phyloP scores from a whole-genome alignment of 2,888 invertebrate species.

The Dendrolimus pini region DNA sequence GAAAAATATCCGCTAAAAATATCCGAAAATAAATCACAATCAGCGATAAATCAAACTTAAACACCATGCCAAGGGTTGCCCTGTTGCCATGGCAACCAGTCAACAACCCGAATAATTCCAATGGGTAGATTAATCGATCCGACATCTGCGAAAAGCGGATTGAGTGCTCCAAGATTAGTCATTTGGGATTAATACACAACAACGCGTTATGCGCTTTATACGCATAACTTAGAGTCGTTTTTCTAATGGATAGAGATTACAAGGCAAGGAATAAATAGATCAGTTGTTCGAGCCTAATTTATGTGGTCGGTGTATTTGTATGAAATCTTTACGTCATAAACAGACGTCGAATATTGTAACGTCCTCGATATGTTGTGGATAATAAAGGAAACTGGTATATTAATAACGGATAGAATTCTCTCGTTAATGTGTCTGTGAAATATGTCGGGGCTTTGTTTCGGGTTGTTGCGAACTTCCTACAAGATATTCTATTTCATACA shows the following conservation, averaged over 20 bases:
- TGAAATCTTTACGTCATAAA: slow-evolving; percentile 24
- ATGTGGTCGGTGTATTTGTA: slow-evolving; percentile 30
- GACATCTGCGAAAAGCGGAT: slow-evolving; percentile 59
- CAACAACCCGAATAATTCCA: slow-evolving; percentile 51
- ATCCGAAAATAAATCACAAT: not conserved
- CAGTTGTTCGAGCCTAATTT: slow-evolving; percentile 42
- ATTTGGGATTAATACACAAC: slow-evolving; percentile 45
- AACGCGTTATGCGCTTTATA: not conserved
- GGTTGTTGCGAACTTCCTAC: too few relatives aligned
- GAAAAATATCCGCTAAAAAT: not conserved
- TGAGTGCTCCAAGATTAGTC: slow-evolving; percentile 58
- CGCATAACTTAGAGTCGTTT: slow-evolving; percentile 14
- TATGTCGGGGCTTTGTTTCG: not conserved
- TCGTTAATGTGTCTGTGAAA: not conserved
- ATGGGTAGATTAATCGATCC: slow-evolving; percentile 63
- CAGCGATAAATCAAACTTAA: slow-evolving; percentile 16
- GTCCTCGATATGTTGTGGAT: not conserved
- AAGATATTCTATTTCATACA: too few relatives aligned
- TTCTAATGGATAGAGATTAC: slow-evolving; percentile 19
- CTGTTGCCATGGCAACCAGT: slow-evolving; percentile 45
- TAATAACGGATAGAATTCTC: not conserved
- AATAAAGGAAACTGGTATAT: not conserved
- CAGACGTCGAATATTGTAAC: slow-evolving; percentile 8
- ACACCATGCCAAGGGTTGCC: slow-evolving; percentile 10
- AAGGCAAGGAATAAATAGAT: slow-evolving; percentile 31